Conservation (phyloP, 2,888 invertebrate species). For the Nemotelus nigrinus region DNA sequence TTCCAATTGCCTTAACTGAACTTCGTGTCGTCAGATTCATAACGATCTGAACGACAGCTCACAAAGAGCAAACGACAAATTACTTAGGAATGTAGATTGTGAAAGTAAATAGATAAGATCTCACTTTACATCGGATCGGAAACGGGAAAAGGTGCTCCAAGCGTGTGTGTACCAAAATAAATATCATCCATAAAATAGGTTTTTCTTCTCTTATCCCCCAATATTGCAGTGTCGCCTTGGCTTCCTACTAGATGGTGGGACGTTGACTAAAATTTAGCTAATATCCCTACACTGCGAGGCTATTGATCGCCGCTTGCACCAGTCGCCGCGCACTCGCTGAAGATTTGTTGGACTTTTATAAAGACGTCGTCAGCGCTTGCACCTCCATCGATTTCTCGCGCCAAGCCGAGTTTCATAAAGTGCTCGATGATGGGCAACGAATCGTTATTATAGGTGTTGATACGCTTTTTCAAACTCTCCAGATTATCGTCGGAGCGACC, state of each 20-base stretch:
- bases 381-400: conserved; percentile 80
- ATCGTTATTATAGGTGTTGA: conserved; percentile 84
- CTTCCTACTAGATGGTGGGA: no score
- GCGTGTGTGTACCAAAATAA: conserved; percentile 12
- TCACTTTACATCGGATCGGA: not conserved
- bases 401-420: conserved; percentile 76
- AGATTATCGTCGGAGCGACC: conserved; percentile 95
- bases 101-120: not conserved
- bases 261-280: conserved; percentile 2
- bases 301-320: conserved; percentile 14
- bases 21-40: no score
- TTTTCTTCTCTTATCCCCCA: no score
- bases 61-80: not conserved
- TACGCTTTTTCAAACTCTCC: conserved; percentile 86
- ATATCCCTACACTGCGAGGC: not conserved
- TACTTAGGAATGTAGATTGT: conserved; percentile 1
- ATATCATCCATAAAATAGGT: no score
- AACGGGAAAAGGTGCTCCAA: not conserved
- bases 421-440: conserved; percentile 91
- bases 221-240: no score
- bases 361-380: conserved; percentile 75
- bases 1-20: no score
- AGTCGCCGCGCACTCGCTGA: conserved; percentile 57
- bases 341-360: conserved; percentile 67
- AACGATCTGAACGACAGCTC: not conserved